Evolutionary conservation across 2,113 vertebrate genomes (phyloP).

Genomic region (Hassar affinis): DNA sequence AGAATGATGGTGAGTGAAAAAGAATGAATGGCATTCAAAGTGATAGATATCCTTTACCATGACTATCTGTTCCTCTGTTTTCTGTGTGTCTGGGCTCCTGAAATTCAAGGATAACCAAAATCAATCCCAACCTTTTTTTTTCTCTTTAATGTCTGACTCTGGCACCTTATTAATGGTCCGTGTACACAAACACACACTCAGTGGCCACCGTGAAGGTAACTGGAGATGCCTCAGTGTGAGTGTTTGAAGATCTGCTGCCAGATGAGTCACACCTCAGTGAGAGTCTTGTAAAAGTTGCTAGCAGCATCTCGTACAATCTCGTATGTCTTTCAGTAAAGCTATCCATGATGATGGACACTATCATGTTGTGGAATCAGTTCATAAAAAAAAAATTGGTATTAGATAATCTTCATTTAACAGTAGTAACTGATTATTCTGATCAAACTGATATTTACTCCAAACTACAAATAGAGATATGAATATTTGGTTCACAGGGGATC

Average conservation of each 20-base stretch:
- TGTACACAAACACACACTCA: constrained; percentile 31
- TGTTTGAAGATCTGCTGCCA: constrained; percentile 37
- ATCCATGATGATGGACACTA: neutral
- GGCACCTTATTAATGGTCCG: neutral
- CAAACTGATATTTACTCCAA: neutral
- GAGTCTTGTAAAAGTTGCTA: constrained; percentile 23
- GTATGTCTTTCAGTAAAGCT: neutral
- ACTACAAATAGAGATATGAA: neutral
- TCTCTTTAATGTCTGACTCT: neutral
- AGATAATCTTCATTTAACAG: neutral
- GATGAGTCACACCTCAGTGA: constrained; percentile 34
- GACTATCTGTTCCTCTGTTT: neutral
- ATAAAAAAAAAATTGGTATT: neutral
- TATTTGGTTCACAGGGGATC: neutral
- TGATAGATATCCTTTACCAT: neutral
- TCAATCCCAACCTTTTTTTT: neutral
- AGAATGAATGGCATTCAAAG: neutral
- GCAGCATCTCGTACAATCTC: neutral
- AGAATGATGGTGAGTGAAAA: neutral
- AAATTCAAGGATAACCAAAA: neutral
- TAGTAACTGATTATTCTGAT: neutral
- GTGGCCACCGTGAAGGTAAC: constrained; percentile 6
- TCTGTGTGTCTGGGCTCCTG: neutral
- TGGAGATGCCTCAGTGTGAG: constrained; percentile 37
- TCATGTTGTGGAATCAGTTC: neutral